Evolutionary conservation across 2,797 vertebrate genomes (phyloP), one percentile per base, ranked within the genome.

Genomic region (Allobates femoralis): DNA sequence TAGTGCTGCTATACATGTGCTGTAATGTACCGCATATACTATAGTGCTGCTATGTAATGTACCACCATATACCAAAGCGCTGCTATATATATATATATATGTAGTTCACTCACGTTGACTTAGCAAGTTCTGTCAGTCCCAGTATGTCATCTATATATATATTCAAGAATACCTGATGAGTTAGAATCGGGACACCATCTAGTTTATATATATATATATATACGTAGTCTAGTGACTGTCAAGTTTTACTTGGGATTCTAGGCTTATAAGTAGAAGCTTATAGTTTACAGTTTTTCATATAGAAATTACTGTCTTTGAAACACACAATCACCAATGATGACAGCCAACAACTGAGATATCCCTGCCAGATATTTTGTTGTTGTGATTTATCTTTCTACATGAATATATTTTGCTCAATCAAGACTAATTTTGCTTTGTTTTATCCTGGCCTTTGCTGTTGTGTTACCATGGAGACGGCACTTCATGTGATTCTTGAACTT

Each of bases 401-500:
- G 79, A 91, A 89, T 89, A 88, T 90, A 90, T 89, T 91, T 92
- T 89, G 92, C 92, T 89, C 89, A 0, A 19, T 89, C 89, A 94
- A 90, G 90, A 89, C 90, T 94, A 92, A 92, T 91, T 93, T 94
- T 90, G 89, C 89, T 93, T 93, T 91, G 90, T 91, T 93, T 94
- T 92, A 91, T 92, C 89, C 90, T 92, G 28, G 87, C 92, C 93
- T 94, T 95, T 94, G 94, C 91, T 91, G 91, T 90, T 89, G 93
- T 91, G 93, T 94, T 94, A 93, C 90, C 92, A 93, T 95, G 91
- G 94, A 91, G 94, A 95, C 94, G 89, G 92, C 66, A 87, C 90
- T 94, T 93, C 91, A 92, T 89, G 91, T 90, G 89, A 90, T 94
- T 94, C 91, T 92, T 93, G 92, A 94, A 93, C 92, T 94, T 94